Conservation (phyloP, 64 coral and sea anemone genomes). For the Acropora tenuis region DNA sequence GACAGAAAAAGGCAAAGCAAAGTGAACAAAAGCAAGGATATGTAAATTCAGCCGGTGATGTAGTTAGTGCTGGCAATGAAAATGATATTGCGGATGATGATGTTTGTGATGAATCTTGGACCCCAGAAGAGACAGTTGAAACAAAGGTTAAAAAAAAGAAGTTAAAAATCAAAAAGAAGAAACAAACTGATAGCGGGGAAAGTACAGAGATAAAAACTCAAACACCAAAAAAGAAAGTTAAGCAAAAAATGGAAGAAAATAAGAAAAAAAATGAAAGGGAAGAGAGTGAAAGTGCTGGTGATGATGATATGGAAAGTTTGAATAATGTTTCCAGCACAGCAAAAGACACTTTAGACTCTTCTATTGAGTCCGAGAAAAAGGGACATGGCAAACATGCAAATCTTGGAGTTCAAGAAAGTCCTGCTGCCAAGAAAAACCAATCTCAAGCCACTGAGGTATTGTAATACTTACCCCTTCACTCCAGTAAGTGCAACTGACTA, state of each 20-base stretch:
- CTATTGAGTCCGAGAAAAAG: background rate
- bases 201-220: conserved; percentile 7
- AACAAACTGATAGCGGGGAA: conserved; percentile 9
- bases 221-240: conserved; percentile 37
- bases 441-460: background rate
- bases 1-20: conserved; percentile 11
- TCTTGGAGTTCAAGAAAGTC: background rate
- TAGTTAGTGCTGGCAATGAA: background rate
- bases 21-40: background rate
- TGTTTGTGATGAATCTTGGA: conserved; percentile 38
- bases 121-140: conserved; percentile 40
- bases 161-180: conserved; percentile 3
- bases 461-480: background rate
- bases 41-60: background rate
- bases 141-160: conserved; percentile 15
- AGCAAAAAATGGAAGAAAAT: background rate
- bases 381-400: background rate
- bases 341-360: background rate
- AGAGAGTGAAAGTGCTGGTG: background rate
- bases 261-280: background rate
- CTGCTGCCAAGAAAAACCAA: background rate
- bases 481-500: too few species aligned
- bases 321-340: background rate
- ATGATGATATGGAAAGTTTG: background rate
- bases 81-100: conserved; percentile 9